phyloP scores from a whole-genome alignment of 2,113 vertebrate species.

The Desmodus rotundus region DNA sequence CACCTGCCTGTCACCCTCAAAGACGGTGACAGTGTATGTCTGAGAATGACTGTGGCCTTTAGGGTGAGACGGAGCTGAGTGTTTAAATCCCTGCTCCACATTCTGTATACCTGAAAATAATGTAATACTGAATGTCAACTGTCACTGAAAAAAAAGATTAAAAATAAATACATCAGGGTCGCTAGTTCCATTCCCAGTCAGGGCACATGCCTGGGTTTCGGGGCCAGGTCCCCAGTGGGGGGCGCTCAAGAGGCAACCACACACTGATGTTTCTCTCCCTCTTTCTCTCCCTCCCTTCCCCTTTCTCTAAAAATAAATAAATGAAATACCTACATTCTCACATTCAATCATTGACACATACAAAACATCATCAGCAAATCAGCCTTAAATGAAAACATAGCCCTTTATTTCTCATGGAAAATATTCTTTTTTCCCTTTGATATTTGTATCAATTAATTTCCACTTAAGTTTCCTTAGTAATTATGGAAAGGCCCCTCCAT shows the following conservation, averaged over 20 bases:
- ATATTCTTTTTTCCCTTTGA: not conserved
- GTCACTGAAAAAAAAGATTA: not conserved
- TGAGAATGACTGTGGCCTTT: rapidly evolving
- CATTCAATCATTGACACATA: not conserved
- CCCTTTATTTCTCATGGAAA: not conserved
- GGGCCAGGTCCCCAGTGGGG: no score
- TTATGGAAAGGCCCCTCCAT: not conserved
- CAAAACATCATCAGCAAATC: not conserved
- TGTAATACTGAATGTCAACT: not conserved
- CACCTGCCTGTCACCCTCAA: not conserved
- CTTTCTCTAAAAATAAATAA: no score
- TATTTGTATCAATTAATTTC: not conserved
- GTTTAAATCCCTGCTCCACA: not conserved
- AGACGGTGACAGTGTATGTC: not conserved
- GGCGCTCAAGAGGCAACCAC: no score
- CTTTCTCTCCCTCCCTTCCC: no score
- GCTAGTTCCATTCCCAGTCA: no score
- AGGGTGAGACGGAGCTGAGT: not conserved
- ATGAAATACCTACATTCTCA: not conserved
- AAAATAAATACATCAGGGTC: not conserved
- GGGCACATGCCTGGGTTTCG: no score
- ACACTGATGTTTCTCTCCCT: no score
- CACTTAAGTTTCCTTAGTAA: not conserved
- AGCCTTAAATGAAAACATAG: not conserved
- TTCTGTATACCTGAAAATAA: no score